Percentiles rank a stretch among this genome's conserved stretches.
Evolutionary conservation across 2,797 vertebrate species (phyloP).

Genomic region (Emydoidea blandingii): DNA sequence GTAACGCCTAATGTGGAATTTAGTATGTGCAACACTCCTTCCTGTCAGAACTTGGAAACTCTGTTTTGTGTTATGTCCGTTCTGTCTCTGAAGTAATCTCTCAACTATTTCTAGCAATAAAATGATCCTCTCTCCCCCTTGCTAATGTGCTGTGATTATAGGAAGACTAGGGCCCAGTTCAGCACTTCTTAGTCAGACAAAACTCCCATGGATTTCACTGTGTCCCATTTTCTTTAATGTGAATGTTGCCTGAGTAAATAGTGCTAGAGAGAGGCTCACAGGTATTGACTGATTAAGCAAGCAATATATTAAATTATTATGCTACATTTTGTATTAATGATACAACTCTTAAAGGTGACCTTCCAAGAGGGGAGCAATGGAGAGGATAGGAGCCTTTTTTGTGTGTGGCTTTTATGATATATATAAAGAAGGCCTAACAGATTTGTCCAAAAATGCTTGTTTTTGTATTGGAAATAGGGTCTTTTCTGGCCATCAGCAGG

Average conservation of each 20-base stretch:
- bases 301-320: not conserved
- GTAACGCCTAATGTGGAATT: constrained; percentile 76
- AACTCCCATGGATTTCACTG: constrained; percentile 20
- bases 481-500: not conserved
- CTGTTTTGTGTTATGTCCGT: constrained; percentile 73
- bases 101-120: constrained; percentile 74
- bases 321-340: not conserved
- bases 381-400: not conserved
- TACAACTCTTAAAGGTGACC: accelerated
- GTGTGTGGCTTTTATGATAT: not conserved
- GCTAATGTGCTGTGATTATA: constrained; percentile 1
- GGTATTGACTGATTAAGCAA: accelerated
- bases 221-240: constrained; percentile 12
- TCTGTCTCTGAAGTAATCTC: constrained; percentile 73
- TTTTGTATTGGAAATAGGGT: not conserved
- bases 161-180: constrained; percentile 42
- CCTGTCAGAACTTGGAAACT: constrained; percentile 75
- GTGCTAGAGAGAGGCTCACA: not conserved
- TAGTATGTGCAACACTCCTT: constrained; percentile 75
- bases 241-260: not conserved
- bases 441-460: not conserved
- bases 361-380: not conserved
- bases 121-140: constrained; percentile 56
- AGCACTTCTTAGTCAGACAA: constrained; percentile 20
- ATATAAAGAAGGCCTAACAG: not conserved